Percentiles rank a stretch among this genome's conserved stretches.
Conservation (phyloP, 2,888 invertebrate genomes). For the Sepiola atlantica region DNA sequence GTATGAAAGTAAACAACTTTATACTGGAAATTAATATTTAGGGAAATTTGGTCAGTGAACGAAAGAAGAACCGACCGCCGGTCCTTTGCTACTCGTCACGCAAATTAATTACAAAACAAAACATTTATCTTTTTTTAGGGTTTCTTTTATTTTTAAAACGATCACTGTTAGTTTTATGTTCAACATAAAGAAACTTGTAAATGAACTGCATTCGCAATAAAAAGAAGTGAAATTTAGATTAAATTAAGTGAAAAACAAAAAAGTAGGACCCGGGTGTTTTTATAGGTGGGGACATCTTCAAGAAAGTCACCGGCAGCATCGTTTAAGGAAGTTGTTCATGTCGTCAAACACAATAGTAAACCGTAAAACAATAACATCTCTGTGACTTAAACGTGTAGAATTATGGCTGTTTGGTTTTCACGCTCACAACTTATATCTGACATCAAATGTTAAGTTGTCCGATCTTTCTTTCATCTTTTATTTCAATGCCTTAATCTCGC, state of each 20-base stretch:
- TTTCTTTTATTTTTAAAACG: no score
- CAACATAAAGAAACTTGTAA: background rate
- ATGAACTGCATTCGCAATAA: background rate
- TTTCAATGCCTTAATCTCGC: background rate
- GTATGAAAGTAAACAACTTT: no score
- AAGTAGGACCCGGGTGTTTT: background rate
- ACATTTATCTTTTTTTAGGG: no score
- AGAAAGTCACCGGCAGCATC: background rate
- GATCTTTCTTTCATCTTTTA: background rate
- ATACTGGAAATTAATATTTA: no score
- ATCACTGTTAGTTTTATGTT: no score
- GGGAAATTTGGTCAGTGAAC: no score
- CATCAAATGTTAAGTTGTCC: background rate
- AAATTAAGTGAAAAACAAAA: background rate
- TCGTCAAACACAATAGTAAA: background rate
- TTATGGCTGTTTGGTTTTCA: background rate
- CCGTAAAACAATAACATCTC: background rate
- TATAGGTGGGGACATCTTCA: background rate
- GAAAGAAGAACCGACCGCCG: no score
- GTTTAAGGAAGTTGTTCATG: background rate
- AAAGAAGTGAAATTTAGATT: background rate
- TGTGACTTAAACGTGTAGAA: background rate
- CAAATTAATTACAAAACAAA: no score
- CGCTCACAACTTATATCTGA: background rate
- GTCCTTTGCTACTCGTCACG: no score